phyloP scores from a whole-genome alignment of 2,113 vertebrate genomes.

The Hystrix brachyura region DNA sequence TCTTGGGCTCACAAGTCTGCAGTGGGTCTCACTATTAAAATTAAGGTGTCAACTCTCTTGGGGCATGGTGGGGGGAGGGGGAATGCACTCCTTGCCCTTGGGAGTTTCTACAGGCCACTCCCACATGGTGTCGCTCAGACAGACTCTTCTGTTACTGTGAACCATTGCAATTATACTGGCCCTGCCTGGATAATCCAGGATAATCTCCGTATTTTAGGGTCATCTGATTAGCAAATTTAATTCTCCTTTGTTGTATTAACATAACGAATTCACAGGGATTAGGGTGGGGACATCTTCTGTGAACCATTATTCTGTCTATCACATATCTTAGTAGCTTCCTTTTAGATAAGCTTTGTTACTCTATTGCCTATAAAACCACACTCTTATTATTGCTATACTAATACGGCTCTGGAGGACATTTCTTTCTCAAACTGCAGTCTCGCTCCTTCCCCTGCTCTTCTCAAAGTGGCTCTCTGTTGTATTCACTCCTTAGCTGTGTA shows the following conservation, averaged over 20 bases:
- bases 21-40: not conserved
- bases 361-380: not conserved
- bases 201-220: not conserved
- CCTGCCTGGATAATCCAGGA: not conserved
- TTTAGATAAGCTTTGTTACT: not conserved
- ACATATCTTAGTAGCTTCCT: not conserved
- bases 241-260: not conserved
- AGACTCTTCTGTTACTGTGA: not conserved
- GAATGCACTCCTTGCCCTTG: not conserved
- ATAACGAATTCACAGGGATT: not conserved
- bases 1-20: not conserved
- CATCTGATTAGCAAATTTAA: not conserved
- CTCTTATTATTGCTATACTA: not conserved
- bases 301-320: not conserved
- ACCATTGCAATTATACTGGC: not conserved
- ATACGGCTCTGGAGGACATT: not conserved
- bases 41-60: not conserved
- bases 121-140: accelerated
- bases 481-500: not conserved
- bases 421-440: not conserved
- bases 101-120: not conserved
- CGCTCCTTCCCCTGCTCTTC: not conserved
- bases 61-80: not conserved
- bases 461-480: not conserved
- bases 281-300: not conserved